Conservation (phyloP, 2,888 invertebrate species). For the Coenonympha glycerion region DNA sequence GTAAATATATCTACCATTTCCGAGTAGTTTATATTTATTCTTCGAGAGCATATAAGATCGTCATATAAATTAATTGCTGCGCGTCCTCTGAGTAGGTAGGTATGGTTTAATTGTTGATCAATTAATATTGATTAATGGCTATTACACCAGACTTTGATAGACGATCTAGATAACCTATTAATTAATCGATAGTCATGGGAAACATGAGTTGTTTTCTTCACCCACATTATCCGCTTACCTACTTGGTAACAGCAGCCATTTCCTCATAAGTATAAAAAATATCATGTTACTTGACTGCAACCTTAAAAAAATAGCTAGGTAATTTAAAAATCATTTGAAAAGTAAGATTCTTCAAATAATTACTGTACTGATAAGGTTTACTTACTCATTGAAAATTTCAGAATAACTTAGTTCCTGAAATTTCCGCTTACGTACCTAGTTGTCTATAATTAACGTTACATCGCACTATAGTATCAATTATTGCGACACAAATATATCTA, state of each 20-base stretch:
- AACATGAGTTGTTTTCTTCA: neutral
- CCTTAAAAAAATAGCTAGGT: no score
- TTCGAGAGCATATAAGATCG: neutral
- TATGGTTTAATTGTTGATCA: neutral
- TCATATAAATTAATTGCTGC: neutral
- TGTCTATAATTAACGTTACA: no score
- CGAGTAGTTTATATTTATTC: neutral
- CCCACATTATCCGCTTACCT: neutral
- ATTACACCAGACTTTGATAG: neutral
- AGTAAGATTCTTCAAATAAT: no score
- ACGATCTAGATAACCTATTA: conserved; percentile 1
- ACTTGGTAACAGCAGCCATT: neutral
- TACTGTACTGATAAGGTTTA: no score
- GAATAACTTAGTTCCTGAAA: no score
- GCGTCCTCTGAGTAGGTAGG: neutral
- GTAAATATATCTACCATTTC: neutral
- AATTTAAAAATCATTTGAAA: no score
- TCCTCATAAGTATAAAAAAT: neutral
- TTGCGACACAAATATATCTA: neutral
- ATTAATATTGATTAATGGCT: conserved; percentile 3
- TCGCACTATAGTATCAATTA: no score
- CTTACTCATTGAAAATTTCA: no score
- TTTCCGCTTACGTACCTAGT: no score
- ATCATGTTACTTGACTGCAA: no score
- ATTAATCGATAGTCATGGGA: neutral